phyloP scores from a whole-genome alignment of 2,888 invertebrate species.

The Agriopis leucophaearia region DNA sequence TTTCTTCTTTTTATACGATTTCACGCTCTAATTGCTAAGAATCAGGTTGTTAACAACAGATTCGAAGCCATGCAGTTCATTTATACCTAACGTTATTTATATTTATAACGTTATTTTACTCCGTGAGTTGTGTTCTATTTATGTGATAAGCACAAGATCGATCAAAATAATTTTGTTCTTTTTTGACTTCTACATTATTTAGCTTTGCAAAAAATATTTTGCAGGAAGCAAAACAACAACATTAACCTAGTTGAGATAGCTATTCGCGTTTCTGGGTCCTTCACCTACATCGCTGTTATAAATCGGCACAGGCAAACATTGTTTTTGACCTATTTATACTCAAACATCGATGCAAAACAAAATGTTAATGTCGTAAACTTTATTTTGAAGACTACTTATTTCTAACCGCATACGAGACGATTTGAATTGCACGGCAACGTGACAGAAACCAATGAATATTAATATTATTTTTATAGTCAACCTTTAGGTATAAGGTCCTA shows the following conservation, averaged over 20 bases:
- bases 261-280: conserved; percentile 34
- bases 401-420: background rate
- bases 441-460: conserved; percentile 7
- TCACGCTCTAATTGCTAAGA: conserved; percentile 51
- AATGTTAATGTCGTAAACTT: background rate
- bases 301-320: conserved; percentile 21
- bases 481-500: conserved; percentile 10
- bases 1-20: conserved; percentile 47
- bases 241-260: conserved; percentile 21
- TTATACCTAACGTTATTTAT: background rate
- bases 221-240: conserved; percentile 9
- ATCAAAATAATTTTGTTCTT: background rate
- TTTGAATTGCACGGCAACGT: background rate
- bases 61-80: background rate
- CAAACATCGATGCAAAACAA: conserved; percentile 4
- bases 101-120: too few relatives aligned
- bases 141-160: background rate
- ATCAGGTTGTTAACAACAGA: conserved; percentile 7
- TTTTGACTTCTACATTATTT: background rate
- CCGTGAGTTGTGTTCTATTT: background rate
- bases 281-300: conserved; percentile 26
- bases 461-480: conserved; percentile 5
- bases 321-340: conserved; percentile 30
- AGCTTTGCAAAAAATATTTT: background rate
- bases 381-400: background rate